phyloP scores from a whole-genome alignment of 1,140 invertebrate species.

The Panagrolaimus sp. region DNA sequence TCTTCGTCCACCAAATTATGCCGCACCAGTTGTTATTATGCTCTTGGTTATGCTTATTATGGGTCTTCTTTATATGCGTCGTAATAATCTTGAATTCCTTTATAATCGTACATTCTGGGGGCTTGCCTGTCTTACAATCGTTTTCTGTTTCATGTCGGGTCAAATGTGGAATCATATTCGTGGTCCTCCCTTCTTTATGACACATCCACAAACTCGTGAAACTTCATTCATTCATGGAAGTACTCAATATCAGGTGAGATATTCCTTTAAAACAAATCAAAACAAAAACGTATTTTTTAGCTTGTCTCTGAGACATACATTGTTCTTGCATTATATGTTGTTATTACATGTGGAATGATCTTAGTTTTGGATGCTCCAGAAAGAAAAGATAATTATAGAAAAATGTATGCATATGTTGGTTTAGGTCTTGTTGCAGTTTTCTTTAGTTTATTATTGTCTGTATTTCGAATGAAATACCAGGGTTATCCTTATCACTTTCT shows the following conservation, averaged over 20 bases:
- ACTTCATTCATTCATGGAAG: conserved; percentile 65
- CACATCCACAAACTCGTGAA: conserved; percentile 57
- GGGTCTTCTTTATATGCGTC: conserved; percentile 82
- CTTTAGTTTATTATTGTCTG: conserved; percentile 90
- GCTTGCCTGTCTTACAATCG: conserved; percentile 78
- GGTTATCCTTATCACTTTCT: conserved; percentile 86
- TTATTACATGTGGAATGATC: conserved; percentile 88
- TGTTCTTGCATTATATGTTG: conserved; percentile 83
- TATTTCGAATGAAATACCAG: conserved; percentile 93
- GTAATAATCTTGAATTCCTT: conserved; percentile 94
- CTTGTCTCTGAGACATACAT: conserved; percentile 97
- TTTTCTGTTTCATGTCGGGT: conserved; percentile 95
- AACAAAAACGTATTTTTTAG: conserved; percentile 66
- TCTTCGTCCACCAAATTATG: conserved; percentile 94
- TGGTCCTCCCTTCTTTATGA: conserved; percentile 75
- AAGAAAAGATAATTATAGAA: conserved; percentile 70
- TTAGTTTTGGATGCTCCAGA: conserved; percentile 83
- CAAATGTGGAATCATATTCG: conserved; percentile 99
- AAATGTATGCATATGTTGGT: conserved; percentile 81
- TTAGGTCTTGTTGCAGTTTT: conserved; percentile 82
- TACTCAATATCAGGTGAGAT: conserved; percentile 63
- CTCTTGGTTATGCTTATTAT: conserved; percentile 78
- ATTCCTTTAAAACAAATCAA: no score
- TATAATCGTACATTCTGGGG: conserved; percentile 96
- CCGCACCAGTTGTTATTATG: conserved; percentile 82